These are phyloP conservation scores for Latheticus oryzae DNA, from an alignment of 2,888 invertebrate genomes.

Conservation along the genomic window DNA sequence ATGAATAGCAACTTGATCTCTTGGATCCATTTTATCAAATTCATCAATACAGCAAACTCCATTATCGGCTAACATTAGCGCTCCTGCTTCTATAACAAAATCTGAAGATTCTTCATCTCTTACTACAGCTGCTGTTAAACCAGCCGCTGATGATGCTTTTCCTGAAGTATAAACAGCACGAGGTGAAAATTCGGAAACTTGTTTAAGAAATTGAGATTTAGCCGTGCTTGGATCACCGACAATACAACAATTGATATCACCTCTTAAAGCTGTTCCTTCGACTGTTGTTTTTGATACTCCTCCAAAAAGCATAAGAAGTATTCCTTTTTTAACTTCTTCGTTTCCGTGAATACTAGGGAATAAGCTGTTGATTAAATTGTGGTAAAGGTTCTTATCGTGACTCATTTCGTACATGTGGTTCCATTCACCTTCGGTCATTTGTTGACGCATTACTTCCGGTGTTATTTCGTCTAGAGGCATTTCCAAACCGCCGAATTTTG, in stretches of 20 bases:
- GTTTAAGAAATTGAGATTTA: constrained; percentile 96
- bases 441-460: constrained; percentile 90
- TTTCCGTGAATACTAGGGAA: constrained; percentile 98
- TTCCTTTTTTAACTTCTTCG: constrained; percentile 92
- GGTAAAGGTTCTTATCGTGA: constrained; percentile 89
- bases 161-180: constrained; percentile 98
- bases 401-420: constrained; percentile 97
- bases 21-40: constrained; percentile 99
- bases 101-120: constrained; percentile 97
- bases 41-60: constrained; percentile 99
- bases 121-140: constrained; percentile 98
- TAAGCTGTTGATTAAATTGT: constrained; percentile 88
- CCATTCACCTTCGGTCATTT: constrained; percentile 95
- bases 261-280: constrained; percentile 91
- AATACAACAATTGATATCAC: constrained; percentile 97
- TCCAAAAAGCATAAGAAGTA: constrained; percentile 95
- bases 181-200: constrained; percentile 92
- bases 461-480: constrained; percentile 85
- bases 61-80: constrained; percentile 98
- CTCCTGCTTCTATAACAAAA: constrained; percentile 99
- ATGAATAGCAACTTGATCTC: constrained; percentile 98
- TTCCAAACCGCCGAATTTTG: constrained; percentile 89
- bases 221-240: constrained; percentile 99
- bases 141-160: constrained; percentile 97
- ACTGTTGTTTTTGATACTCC: constrained; percentile 95